Conservation (phyloP, 2,113 vertebrate genomes). For the Urocynchramus pylzowi region DNA sequence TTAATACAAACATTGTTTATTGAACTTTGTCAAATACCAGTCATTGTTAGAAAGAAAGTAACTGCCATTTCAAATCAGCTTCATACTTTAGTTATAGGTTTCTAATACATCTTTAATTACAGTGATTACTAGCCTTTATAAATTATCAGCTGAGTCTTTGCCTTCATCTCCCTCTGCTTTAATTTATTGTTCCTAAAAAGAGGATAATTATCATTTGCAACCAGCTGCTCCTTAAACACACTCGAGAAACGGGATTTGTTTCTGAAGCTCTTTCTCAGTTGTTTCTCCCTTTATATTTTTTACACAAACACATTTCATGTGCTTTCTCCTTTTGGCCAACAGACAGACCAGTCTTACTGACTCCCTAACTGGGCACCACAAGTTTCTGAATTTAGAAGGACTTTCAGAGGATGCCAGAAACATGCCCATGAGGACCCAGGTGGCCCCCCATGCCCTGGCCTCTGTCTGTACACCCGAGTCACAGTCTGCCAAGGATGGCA, state of each 20-base stretch:
- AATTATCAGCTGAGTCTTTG: neutral
- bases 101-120: conserved; percentile 14
- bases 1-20: neutral
- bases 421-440: neutral
- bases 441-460: neutral
- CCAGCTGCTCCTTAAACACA: neutral
- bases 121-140: neutral
- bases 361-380: neutral
- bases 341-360: neutral
- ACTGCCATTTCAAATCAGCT: neutral
- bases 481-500: neutral
- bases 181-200: conserved; percentile 27
- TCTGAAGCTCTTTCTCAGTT: neutral
- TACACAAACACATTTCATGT: neutral
- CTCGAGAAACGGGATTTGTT: neutral
- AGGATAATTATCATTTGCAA: neutral
- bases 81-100: neutral
- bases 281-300: neutral
- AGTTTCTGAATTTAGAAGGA: neutral
- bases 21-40: neutral
- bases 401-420: neutral
- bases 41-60: neutral
- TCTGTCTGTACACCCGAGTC: neutral
- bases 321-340: neutral
- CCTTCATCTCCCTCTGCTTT: neutral